These are phyloP conservation scores for Crepidodera aurea DNA, from an alignment of 2,888 invertebrate genomes.

Conservation along the genomic window DNA sequence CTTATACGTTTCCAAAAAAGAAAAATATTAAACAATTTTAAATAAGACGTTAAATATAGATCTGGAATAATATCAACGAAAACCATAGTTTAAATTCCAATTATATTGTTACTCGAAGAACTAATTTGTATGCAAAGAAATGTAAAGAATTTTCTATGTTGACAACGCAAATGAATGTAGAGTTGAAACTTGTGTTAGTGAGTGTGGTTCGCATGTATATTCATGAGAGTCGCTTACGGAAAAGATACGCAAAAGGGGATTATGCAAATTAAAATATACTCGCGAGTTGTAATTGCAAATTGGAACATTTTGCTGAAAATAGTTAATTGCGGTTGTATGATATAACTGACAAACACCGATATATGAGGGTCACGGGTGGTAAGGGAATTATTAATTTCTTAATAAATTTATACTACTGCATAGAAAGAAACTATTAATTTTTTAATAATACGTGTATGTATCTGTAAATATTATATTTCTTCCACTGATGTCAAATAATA, in stretches of 20 bases:
- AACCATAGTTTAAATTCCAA: too few relatives aligned
- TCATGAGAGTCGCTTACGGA: constrained; percentile 12
- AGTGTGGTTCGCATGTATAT: constrained; percentile 13
- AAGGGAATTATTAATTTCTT: too few relatives aligned
- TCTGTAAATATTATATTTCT: too few relatives aligned
- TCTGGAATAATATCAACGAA: too few relatives aligned
- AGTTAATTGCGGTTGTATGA: constrained; percentile 3
- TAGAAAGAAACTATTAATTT: too few relatives aligned
- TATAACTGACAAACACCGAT: neutral
- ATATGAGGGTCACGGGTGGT: neutral
- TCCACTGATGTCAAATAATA: too few relatives aligned
- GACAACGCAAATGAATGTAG: constrained; percentile 14
- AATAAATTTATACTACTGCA: too few relatives aligned
- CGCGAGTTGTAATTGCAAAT: constrained; percentile 21
- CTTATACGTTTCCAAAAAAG: too few relatives aligned
- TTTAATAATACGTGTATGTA: too few relatives aligned
- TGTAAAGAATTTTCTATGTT: constrained; percentile 13
- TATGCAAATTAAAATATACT: constrained; percentile 22
- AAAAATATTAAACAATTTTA: too few relatives aligned
- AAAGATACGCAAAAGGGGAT: constrained; percentile 16
- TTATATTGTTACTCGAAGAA: too few relatives aligned
- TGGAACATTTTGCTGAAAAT: constrained; percentile 12
- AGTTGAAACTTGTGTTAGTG: constrained; percentile 17
- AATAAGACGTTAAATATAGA: too few relatives aligned
- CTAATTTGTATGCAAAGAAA: neutral